These are phyloP conservation scores for Hirtodrosophila trivittata DNA, from an alignment of 2,888 invertebrate genomes.

Conservation along the genomic window DNA sequence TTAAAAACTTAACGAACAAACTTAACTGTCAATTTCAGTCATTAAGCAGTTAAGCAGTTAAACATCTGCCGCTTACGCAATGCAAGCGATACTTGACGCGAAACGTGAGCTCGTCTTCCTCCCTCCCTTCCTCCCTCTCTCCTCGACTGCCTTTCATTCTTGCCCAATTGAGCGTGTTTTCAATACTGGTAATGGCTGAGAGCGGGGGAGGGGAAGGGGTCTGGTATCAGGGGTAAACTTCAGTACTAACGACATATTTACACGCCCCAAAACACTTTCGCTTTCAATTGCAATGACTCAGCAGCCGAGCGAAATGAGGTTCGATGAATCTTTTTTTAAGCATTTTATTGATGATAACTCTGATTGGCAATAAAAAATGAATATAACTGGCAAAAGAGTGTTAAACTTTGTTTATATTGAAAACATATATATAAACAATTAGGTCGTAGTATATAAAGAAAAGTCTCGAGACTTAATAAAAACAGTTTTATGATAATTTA, in stretches of 20 bases:
- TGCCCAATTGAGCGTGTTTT: conserved; percentile 39
- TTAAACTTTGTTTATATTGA: too few relatives aligned
- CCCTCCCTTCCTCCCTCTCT: too few relatives aligned
- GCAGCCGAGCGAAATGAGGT: not conserved
- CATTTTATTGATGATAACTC: too few relatives aligned
- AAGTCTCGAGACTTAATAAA: too few relatives aligned
- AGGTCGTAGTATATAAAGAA: too few relatives aligned
- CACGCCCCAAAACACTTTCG: conserved; percentile 66
- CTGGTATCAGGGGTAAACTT: too few relatives aligned
- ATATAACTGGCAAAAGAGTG: too few relatives aligned
- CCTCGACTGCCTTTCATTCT: conserved; percentile 30
- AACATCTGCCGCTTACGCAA: conserved; percentile 64
- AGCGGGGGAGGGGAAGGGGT: not conserved
- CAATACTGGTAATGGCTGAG: not conserved
- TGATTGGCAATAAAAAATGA: too few relatives aligned
- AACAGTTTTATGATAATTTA: too few relatives aligned
- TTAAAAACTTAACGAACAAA: conserved; percentile 27
- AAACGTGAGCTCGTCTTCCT: conserved; percentile 37
- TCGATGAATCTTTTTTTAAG: too few relatives aligned
- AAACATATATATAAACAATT: too few relatives aligned
- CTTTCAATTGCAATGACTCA: conserved; percentile 61
- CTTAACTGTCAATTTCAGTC: conserved; percentile 37
- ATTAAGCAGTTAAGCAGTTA: conserved; percentile 51
- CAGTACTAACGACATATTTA: conserved; percentile 24
- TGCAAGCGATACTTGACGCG: conserved; percentile 26